Conservation (phyloP, 2,888 invertebrate genomes). For the Lysandra bellargus region DNA sequence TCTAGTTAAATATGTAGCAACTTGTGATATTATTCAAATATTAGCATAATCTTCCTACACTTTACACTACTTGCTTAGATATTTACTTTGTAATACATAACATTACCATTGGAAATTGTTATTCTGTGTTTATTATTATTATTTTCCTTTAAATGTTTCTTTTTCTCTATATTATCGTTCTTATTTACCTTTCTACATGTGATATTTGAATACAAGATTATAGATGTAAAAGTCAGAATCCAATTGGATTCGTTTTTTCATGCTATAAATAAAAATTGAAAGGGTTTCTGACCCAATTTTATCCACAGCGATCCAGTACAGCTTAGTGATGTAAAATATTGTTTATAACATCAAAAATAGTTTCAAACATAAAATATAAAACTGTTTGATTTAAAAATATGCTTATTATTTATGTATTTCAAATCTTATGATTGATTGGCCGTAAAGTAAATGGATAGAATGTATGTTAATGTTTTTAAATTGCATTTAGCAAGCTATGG, state of each 20-base stretch:
- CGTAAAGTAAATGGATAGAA: neutral
- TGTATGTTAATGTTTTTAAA: too few relatives aligned
- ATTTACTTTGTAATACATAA: neutral
- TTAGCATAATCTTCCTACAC: neutral
- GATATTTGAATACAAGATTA: too few relatives aligned
- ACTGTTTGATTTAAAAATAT: neutral
- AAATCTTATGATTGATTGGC: too few relatives aligned
- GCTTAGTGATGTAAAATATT: neutral
- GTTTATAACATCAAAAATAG: too few relatives aligned
- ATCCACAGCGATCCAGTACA: neutral
- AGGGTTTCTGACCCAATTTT: neutral
- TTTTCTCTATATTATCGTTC: neutral
- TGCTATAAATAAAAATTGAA: neutral
- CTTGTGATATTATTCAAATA: neutral
- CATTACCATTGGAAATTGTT: neutral
- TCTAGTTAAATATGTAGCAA: neutral
- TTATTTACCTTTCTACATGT: neutral
- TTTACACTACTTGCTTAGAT: neutral
- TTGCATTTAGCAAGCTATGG: too few relatives aligned
- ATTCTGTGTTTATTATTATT: neutral
- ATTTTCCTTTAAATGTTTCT: neutral
- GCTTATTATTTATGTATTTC: too few relatives aligned
- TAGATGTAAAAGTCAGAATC: too few relatives aligned
- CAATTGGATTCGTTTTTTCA: neutral
- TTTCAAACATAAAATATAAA: neutral